Evolutionary conservation across 2,797 vertebrate species (phyloP), one percentile per base, ranked within the genome.

Genomic region (Holocentrus rufus): DNA sequence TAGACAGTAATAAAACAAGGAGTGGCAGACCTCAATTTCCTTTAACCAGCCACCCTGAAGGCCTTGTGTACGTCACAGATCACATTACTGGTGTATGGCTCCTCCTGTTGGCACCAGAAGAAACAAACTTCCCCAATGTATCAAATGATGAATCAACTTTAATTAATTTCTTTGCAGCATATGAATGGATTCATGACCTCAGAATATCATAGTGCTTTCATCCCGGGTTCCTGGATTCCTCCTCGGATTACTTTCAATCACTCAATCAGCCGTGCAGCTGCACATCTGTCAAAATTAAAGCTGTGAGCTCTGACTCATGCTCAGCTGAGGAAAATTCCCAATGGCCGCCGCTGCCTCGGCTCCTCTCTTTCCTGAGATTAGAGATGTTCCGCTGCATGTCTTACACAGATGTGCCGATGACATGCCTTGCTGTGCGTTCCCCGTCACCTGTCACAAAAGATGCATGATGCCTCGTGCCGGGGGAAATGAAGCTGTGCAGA

Each of bases 401-500:
- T 57, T 27, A 57, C 10, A 14, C 17, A 46, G 56, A 55, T 9
- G 47, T 23, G 54, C 18, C 61, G 49, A 60, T 49, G 57, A n/a
- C 30, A 6, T 64, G 58, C 69, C 31, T 25, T 73, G 62, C 65
- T 65, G 31, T 55, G 9, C 3, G 2, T 62, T 25, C 47, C 39
- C 30, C 34, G 72, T 84, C 79, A 23, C 58, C 66, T 79, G 79
- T 77, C 72, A 39, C 20, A 36, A 72, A 79, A 83, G 84, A 91
- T 85, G 57, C 52, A 86, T 34, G 82, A 74, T 13, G 61, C 67
- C 20, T 82, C 34, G 7, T 50, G 0, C 60, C 25, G 64, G 34
- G 71, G 61, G 74, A 86, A 86, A 88, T 87, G 81, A 86, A 76
- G 71, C 87, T 42, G 52, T 65, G 74, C 69, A 54, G 74, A 65